Base-by-base conservation (phyloP, 1,140 invertebrate genomes). In the Sesamia nonagrioides region DNA sequence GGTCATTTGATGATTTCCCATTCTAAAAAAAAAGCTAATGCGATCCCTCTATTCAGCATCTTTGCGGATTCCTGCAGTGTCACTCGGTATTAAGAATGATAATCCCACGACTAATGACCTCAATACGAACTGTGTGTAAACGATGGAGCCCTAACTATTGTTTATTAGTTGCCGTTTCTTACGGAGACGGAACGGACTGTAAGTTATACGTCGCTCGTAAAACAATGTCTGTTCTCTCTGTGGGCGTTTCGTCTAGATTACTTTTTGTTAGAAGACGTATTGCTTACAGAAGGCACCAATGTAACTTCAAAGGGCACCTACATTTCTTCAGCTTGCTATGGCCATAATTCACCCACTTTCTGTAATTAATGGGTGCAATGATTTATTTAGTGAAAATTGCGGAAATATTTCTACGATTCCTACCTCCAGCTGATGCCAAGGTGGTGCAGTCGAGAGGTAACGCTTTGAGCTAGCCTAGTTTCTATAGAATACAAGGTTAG, bases 121-220 rank as follows among this genome's bases (percentile, higher is more conserved):
- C 15, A 8, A 13, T 17, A 50, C 40, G 60, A 33, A 37, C 66
- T n/a, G 40, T n/a, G 37, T 21, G 21, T 27, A 50, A 33, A 27
- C 7, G 66, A 42, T 66, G 61, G 61, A 37, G 37, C 7, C 61
- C 61, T 66, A 66, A 66, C 61, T 18, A 66, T 66, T 66, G 61
- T 66, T 66, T 66, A 66, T 66, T 66, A 66, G 42, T 42, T 42
- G 37, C 37, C 7, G 35, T 63, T 40, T 42, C 37, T 66, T 66
- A 9, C 60, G 17, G 17, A 63, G n/a, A 37, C 33, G 18, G 2
- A 42, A 37, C 27, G 27, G 27, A 27, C 7, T 6, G 37, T 66
- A 66, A 27, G 54, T 58, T 58, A 66, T 50, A n/a, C 45, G 35
- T 2, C 1, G 37, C 17, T 42, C 61, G 37, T 66, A 66, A 66